Evolutionary conservation across 1,140 invertebrate species (phyloP), one percentile per base, ranked within the genome.

Genomic region (Trichonephila inaurata): DNA sequence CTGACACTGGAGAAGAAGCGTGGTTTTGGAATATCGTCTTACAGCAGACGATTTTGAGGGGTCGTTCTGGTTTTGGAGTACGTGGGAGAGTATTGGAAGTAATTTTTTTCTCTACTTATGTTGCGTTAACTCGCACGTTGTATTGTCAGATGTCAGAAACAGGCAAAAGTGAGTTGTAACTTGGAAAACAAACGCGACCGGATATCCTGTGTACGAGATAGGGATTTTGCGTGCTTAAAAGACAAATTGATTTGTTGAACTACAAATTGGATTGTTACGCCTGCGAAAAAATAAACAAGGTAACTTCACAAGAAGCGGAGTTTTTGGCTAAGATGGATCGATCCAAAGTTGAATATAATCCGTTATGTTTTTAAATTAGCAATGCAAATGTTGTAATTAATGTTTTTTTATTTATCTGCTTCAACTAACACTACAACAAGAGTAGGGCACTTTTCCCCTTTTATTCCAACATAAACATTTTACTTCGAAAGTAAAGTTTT

Each of bases 81-180:
- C 69, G 69, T 77, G 69, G 69, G 69, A 77, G 24, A 77, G 1
- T 33, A 16, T 64, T 64, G 8, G 8, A 66, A 66, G n/a, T 66
- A 24, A 18, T 16, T 33, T 16, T 33, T 77, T 40, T 28, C 28
- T 33, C 28, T 77, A 77, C 24, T 33, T 33, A 12, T 77, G 69
- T 77, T 77, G 51, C 51, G 7, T 12, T 51, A 51, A 51, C 51
- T 51, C 16, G 40, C 69, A 28, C 28, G 69, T 77, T 77, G 58
- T 87, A n/a, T 87, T 60, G 66, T 60, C 61, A 89, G n/a, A 21
- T 90, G 61, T 90, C 89, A 81, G 28, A 90, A 60, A 81, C 10
- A 77, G 66, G 18, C 51, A 44, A 90, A 33, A 21, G 28, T 60
- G 89, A 21, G 64, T 8, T 44, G 24, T 69, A 69, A 87, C 61